phyloP scores from a whole-genome alignment of 1,140 invertebrate species.

The Drosophila grimshawi region DNA sequence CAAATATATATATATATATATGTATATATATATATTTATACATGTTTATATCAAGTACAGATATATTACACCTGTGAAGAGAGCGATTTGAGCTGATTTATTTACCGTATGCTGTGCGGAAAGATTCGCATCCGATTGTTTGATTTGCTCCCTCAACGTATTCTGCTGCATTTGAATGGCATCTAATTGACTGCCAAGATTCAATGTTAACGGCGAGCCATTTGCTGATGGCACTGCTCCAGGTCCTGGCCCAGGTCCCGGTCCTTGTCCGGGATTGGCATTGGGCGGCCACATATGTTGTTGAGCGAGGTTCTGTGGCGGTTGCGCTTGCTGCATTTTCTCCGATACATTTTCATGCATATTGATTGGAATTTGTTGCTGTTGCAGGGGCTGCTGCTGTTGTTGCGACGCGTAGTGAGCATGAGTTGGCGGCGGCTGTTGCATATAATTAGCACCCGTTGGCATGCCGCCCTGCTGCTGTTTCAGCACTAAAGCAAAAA shows the following conservation, averaged over 20 bases:
- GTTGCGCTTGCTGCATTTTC: constrained; percentile 2
- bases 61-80: constrained; percentile 32
- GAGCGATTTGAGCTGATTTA: constrained; percentile 39
- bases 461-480: constrained; percentile 83
- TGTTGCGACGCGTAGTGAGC: constrained; percentile 58
- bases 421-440: constrained; percentile 60
- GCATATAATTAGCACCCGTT: constrained; percentile 46
- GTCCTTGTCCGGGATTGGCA: constrained; percentile 20
- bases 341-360: not conserved
- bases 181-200: constrained; percentile 84
- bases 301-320: constrained; percentile 12
- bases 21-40: constrained; percentile 24
- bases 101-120: constrained; percentile 94
- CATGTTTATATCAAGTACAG: constrained; percentile 29
- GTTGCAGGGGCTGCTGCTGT: constrained; percentile 43
- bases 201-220: constrained; percentile 72
- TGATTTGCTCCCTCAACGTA: constrained; percentile 95
- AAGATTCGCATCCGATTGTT: constrained; percentile 97
- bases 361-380: constrained; percentile 1
- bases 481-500: constrained; percentile 83
- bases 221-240: constrained; percentile 32
- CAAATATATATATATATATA: not conserved
- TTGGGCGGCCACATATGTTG: constrained; percentile 66
- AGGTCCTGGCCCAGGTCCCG: constrained; percentile 14
- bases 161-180: constrained; percentile 89